These are phyloP conservation scores for Hirundichthys speculiger DNA, from an alignment of 2,113 vertebrate species.

Conservation along the genomic window DNA sequence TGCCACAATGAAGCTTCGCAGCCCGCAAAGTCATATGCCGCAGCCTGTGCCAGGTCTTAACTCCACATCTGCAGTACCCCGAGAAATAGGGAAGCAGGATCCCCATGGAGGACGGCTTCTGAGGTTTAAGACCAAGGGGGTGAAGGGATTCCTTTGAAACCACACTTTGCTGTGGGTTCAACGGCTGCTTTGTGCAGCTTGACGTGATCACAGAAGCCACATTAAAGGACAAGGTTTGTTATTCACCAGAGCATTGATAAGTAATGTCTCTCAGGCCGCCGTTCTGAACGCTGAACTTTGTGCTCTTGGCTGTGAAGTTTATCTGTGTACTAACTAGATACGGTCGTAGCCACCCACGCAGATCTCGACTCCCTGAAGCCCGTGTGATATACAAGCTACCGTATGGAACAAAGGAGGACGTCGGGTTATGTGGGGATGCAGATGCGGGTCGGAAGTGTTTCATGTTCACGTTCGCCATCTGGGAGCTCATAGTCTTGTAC, in stretches of 20 bases:
- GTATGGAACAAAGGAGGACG: constrained; percentile 43
- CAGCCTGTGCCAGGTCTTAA: constrained; percentile 80
- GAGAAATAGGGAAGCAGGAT: constrained; percentile 42
- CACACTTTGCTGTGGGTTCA: constrained; percentile 72
- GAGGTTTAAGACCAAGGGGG: constrained; percentile 62
- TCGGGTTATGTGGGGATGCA: constrained; percentile 41
- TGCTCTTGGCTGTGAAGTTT: constrained; percentile 60
- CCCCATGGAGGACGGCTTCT: constrained; percentile 52
- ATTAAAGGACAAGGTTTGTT: constrained; percentile 82
- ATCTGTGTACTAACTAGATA: constrained; percentile 38
- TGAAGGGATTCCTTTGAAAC: constrained; percentile 76
- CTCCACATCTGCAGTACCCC: constrained; percentile 71
- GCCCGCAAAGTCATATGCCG: constrained; percentile 71
- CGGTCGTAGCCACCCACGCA: constrained; percentile 18
- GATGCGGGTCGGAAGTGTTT: constrained; percentile 33
- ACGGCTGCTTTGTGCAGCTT: constrained; percentile 82
- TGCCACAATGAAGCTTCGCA: constrained; percentile 80
- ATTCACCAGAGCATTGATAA: constrained; percentile 81
- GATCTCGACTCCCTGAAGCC: constrained; percentile 32
- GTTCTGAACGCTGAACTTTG: constrained; percentile 35
- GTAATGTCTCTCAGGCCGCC: constrained; percentile 68
- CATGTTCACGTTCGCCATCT: too few relatives aligned
- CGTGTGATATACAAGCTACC: constrained; percentile 58
- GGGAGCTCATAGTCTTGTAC: too few relatives aligned
- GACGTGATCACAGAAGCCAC: constrained; percentile 83